Base-by-base conservation (phyloP, 2,888 invertebrate species). In the Podabrus alpinus region DNA sequence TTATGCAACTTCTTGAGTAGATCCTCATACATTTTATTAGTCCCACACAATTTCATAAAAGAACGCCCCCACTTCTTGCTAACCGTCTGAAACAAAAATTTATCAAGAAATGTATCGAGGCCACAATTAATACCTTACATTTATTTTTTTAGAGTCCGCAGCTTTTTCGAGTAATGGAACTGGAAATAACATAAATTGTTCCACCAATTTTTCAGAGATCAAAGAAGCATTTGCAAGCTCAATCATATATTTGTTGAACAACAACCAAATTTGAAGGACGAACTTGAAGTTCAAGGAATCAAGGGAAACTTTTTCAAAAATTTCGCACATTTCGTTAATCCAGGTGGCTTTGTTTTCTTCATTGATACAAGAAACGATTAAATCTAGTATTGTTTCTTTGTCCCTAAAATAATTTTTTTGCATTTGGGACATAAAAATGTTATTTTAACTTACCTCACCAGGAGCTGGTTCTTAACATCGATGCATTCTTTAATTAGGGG, bases 401-500 rank as follows among this genome's bases (percentile, higher is more conserved):
- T 45, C n/a, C 9, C 45, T 45, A 45, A 45, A 45, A 45, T 45
- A 45, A 45, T 7, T 4, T 45, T n/a, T 45, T 45, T 45, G n/a
- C 5, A 45, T 45, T 45, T n/a, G 45, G 7, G n/a, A n/a, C 5
- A 2, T 5, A 45, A 5, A n/a, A 45, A n/a, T n/a, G n/a, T 45
- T n/a, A 5, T 29, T n/a, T 4, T 4, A 4, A 64, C 21, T 64
- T 64, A 64, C 62, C 62, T 64, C 17, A n/a, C 13, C 3, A 64
- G 19, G n/a, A 17, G n/a, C 3, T 16, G n/a, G 15, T 64, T 64
- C 13, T 64, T 21, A 9, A n/a, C 2, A 64, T 64, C 1, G 13
- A 21, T 1, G 13, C 21, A 64, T 13, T n/a, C 16, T 5, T 64
- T 75, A 17, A 71, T 15, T 59, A 75, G 16, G 59, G 74, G 71